Conservation (phyloP, 2,888 invertebrate genomes). For the Amiota mariae region DNA sequence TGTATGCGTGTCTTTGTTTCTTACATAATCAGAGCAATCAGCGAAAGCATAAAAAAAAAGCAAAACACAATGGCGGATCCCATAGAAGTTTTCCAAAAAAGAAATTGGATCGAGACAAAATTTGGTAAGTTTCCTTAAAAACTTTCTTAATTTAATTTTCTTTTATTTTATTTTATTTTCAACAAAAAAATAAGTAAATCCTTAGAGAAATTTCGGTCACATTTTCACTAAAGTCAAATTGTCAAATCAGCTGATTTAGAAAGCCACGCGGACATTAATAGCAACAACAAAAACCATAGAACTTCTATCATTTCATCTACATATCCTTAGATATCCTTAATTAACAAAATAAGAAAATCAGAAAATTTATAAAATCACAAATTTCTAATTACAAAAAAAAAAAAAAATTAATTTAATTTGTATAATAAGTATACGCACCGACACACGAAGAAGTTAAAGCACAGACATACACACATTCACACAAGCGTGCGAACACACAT, state of each 20-base stretch:
- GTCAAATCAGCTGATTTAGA: slow-evolving; percentile 17
- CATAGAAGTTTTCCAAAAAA: background rate
- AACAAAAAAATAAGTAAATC: too few species aligned
- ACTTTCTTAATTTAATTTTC: too few species aligned
- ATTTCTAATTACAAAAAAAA: background rate
- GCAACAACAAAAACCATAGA: background rate
- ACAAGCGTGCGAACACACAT: background rate
- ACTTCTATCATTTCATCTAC: background rate
- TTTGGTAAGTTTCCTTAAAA: background rate
- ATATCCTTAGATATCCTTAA: background rate
- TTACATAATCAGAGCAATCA: slow-evolving; percentile 21
- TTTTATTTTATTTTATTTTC: too few species aligned
- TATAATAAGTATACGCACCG: slow-evolving; percentile 13
- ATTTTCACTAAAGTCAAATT: too few species aligned
- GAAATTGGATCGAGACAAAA: background rate
- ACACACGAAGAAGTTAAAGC: background rate
- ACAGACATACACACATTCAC: background rate
- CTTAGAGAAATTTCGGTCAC: too few species aligned
- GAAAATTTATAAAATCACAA: background rate
- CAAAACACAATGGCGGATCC: slow-evolving; percentile 4
- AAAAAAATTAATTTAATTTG: too few species aligned
- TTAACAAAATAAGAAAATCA: background rate
- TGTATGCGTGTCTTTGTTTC: background rate
- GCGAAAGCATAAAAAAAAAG: background rate
- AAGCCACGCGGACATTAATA: background rate